These are phyloP conservation scores for Oegoconia quadripuncta DNA, from an alignment of 2,888 invertebrate species.

Conservation along the genomic window DNA sequence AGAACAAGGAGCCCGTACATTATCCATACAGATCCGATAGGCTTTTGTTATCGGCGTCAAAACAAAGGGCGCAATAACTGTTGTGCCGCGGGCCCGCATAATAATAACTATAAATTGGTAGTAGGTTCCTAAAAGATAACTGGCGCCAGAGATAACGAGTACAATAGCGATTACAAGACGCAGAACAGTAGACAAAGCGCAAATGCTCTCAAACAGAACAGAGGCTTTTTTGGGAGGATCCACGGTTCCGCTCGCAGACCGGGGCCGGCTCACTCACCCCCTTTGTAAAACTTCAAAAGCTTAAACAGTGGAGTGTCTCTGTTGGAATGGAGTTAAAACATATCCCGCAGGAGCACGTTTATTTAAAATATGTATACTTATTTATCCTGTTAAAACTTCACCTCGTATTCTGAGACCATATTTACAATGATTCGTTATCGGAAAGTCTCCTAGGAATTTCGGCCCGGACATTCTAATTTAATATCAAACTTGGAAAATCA, in stretches of 20 bases:
- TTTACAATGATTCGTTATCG: no score
- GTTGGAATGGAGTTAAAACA: conserved; percentile 8
- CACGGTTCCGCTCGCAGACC: no score
- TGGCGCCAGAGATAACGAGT: conserved; percentile 41
- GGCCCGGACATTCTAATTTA: no score
- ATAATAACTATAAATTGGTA: conserved; percentile 55
- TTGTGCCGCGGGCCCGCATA: conserved; percentile 42
- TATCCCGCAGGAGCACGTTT: not conserved
- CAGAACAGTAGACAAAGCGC: conserved; percentile 45
- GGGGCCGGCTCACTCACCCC: conserved; percentile 24
- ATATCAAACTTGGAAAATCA: no score
- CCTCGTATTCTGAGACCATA: no score
- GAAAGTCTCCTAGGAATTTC: no score
- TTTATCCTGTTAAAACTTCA: no score
- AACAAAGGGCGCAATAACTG: conserved; percentile 46
- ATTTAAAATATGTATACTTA: no score
- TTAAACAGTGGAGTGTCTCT: conserved; percentile 44
- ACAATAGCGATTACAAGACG: conserved; percentile 53
- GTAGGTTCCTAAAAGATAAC: conserved; percentile 38
- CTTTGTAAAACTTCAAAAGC: conserved; percentile 53
- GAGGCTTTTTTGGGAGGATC: no score
- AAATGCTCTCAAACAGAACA: no score
- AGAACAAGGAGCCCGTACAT: no score
- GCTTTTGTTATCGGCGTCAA: conserved; percentile 38
- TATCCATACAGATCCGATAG: conserved; percentile 32